Conservation (phyloP, 2,797 vertebrate species). For the Melanotaenia pygmaea region DNA sequence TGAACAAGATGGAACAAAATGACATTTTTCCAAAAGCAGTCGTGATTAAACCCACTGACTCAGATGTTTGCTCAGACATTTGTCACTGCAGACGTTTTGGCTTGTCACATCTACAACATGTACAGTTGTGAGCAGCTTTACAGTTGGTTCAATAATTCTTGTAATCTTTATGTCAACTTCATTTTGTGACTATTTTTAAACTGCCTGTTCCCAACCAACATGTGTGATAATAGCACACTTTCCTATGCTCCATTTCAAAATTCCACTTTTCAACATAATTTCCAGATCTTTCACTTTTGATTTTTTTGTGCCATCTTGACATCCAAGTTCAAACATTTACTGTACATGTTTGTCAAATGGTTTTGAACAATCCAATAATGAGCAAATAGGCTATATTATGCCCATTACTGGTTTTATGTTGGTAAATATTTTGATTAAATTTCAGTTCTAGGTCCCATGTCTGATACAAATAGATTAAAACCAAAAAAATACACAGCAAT, state of each 20-base stretch:
- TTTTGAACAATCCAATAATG: neutral
- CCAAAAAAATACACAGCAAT: neutral
- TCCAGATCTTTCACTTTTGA: neutral
- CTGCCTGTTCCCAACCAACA: neutral
- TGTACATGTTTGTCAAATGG: neutral
- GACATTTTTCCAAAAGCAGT: neutral
- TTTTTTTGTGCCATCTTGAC: neutral
- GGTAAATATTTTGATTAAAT: neutral
- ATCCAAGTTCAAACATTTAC: neutral
- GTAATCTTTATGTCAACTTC: neutral
- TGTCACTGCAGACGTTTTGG: neutral
- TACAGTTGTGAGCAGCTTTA: neutral
- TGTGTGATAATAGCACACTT: neutral
- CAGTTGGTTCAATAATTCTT: neutral
- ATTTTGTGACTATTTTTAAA: neutral
- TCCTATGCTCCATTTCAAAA: neutral
- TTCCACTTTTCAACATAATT: neutral
- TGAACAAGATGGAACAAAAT: too few species aligned
- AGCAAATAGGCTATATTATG: neutral
- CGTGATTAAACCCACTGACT: neutral
- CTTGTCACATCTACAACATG: neutral
- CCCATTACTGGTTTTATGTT: neutral
- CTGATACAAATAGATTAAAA: neutral
- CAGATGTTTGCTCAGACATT: neutral
- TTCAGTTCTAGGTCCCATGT: too few species aligned